Evolutionary conservation across 2,888 invertebrate species (phyloP), one percentile per base, ranked within the genome.

Genomic region (Campoletis raptor): DNA sequence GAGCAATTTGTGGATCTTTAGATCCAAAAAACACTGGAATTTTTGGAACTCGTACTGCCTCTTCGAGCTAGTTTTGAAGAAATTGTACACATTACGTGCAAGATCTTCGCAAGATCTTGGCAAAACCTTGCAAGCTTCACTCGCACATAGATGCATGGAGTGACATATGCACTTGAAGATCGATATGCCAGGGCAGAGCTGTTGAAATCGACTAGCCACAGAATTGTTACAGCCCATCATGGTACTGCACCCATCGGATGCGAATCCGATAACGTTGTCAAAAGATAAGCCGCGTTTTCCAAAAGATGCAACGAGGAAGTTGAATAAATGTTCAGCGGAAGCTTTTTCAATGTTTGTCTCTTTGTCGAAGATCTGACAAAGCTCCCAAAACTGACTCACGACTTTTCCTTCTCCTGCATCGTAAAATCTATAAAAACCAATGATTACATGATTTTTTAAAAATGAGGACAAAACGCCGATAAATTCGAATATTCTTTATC

Each of bases 101-200:
- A 92, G 86, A 64, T 91, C 89, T 89, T 93, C 92, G 78, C 89
- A 90, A 18, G 85, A 48, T 64, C 88, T n/a, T 5, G 92, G 92
- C 4, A 92, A 76, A 61, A 74, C 40, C 84, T 92, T 91, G 81
- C 91, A 92, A 7, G 91, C 92, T 77, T 91, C 89, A 80, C 90
- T 91, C 24, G 91, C 91, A 72, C 92, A 92, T 18, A 93, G 77
- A 87, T 92, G 91, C 73, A 90, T 54, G 0, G 91, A 92, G 83
- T 93, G 93, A 66, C 92, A 93, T 30, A 92, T 82, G 57, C 92
- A 93, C 87, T 92, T 92, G 0, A 89, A 69, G 40, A 91, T 89
- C 10, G 18, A 36, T 30, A 88, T 78, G 37, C 83, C 82, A 54
- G 83, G 85, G 15, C 66, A 85, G 77, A 90, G 89, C 52, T 88